Evolutionary conservation across 2,888 invertebrate genomes (phyloP).

Genomic region (Ferrisia virgata): DNA sequence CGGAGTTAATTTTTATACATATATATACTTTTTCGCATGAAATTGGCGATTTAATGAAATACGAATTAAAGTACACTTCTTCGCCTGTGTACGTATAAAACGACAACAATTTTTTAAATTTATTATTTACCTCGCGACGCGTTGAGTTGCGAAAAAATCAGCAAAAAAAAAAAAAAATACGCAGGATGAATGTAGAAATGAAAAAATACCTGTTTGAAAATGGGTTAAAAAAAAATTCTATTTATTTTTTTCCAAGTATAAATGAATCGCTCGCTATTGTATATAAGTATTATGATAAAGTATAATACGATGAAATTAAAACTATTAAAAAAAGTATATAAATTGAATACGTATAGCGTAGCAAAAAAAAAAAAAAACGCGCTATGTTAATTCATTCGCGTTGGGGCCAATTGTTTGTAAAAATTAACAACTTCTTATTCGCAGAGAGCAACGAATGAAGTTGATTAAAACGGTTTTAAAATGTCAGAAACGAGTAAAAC

Average conservation of each 20-base stretch:
- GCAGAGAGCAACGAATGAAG: background rate
- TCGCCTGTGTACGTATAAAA: background rate
- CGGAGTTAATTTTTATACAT: background rate
- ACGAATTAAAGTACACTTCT: background rate
- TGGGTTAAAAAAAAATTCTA: background rate
- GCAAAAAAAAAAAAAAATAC: too few relatives aligned
- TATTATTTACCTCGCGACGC: background rate
- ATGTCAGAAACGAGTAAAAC: background rate
- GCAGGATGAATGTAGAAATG: background rate
- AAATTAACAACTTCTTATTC: constrained; percentile 24
- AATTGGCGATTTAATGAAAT: background rate
- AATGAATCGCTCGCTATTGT: background rate
- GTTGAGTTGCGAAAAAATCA: background rate
- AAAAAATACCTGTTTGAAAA: background rate
- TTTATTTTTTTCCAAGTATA: background rate
- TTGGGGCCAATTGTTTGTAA: constrained; percentile 24
- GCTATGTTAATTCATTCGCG: background rate
- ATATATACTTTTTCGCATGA: background rate
- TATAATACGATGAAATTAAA: background rate
- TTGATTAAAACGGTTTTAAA: constrained; percentile 15
- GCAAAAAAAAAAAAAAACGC: background rate
- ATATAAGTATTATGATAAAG: background rate
- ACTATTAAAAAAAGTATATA: background rate
- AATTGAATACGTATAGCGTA: background rate
- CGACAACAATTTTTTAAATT: background rate